These are phyloP conservation scores for Penaeus vannamei DNA, from an alignment of 1,140 invertebrate species.

Conservation along the genomic window DNA sequence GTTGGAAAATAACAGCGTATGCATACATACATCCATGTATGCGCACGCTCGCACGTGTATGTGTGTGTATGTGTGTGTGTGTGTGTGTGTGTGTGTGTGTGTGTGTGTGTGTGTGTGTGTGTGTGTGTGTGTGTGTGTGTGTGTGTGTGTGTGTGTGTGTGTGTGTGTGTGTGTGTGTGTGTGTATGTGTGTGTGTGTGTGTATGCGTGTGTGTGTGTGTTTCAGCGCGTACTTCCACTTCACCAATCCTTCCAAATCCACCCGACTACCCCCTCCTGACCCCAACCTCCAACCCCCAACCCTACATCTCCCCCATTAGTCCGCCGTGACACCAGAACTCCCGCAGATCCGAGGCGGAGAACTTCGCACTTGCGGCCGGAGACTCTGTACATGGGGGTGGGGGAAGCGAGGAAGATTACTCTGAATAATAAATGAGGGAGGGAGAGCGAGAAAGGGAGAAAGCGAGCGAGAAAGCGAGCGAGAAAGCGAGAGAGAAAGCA, in stretches of 20 bases:
- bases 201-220: neutral
- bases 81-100: neutral
- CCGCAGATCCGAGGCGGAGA: neutral
- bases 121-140: no score
- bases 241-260: no score
- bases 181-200: no score
- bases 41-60: no score
- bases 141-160: no score
- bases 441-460: neutral
- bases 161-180: no score
- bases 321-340: no score
- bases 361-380: neutral
- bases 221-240: neutral
- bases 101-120: neutral
- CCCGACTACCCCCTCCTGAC: neutral
- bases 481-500: neutral
- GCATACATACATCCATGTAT: neutral
- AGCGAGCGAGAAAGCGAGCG: neutral
- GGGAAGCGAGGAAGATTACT: neutral
- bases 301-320: no score
- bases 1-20: neutral
- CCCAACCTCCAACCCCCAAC: no score
- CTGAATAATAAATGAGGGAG: neutral
- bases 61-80: neutral
- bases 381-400: neutral